Evolutionary conservation across 2,797 vertebrate species (phyloP).

Genomic region (Sebastolobus altivelis): DNA sequence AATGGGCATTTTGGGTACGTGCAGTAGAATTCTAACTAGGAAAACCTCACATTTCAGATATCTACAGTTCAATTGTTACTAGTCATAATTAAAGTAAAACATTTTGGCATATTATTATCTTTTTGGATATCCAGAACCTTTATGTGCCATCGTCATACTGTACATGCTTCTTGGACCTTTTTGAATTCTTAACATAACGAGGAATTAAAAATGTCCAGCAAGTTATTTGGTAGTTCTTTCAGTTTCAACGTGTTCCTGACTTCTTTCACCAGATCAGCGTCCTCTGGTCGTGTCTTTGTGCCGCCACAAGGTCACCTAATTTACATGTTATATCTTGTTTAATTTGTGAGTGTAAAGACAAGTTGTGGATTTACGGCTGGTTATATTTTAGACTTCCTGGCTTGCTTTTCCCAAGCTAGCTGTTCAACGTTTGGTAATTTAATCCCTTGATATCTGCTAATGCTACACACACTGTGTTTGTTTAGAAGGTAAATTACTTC

Average conservation of each 20-base stretch:
- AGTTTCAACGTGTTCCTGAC: neutral
- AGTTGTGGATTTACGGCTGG: neutral
- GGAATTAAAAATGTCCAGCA: neutral
- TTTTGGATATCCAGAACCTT: neutral
- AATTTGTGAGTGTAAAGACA: too few species aligned
- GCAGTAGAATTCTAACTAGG: too few species aligned
- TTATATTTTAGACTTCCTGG: neutral
- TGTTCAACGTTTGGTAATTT: neutral
- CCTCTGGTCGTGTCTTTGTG: neutral
- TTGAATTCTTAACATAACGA: neutral
- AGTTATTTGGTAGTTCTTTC: too few species aligned
- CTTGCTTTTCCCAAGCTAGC: neutral
- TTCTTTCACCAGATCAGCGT: neutral
- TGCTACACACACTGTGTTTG: neutral
- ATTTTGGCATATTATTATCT: too few species aligned
- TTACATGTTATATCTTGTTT: too few species aligned
- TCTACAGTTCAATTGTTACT: too few species aligned
- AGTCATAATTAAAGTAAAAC: too few species aligned
- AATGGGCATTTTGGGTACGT: too few species aligned
- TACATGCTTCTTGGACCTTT: neutral
- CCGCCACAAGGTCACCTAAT: neutral
- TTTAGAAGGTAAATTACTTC: neutral
- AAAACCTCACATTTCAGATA: too few species aligned
- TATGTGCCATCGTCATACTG: neutral
- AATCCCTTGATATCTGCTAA: constrained; percentile 14